Evolutionary conservation across 64 coral and sea anemone species (phyloP).

Genomic region (Pocillopora verrucosa): DNA sequence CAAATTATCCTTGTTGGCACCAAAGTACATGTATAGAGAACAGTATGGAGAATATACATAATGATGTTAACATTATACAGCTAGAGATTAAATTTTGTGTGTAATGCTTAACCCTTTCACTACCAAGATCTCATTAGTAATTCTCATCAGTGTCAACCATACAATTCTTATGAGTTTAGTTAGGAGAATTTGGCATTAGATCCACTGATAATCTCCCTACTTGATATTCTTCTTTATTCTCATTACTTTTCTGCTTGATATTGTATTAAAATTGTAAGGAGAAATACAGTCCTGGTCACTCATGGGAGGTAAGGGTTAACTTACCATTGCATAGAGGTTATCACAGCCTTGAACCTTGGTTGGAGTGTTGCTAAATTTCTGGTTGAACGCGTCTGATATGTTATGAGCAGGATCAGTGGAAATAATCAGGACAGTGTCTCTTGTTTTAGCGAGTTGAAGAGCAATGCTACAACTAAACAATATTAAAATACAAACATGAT

Average conservation of each 20-base stretch:
- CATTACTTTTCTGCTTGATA: too few relatives aligned
- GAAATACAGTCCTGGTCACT: too few relatives aligned
- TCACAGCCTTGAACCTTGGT: slow-evolving; percentile 69
- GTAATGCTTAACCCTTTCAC: too few relatives aligned
- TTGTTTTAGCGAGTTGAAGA: slow-evolving; percentile 77
- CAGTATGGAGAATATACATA: too few relatives aligned
- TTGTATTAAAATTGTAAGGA: too few relatives aligned
- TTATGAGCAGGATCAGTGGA: slow-evolving; percentile 99
- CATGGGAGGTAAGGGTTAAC: background rate
- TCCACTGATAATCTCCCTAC: too few relatives aligned
- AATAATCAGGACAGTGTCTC: slow-evolving; percentile 90
- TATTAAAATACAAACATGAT: background rate
- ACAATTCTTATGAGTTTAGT: too few relatives aligned
- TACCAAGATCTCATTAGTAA: too few relatives aligned
- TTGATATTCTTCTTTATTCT: too few relatives aligned
- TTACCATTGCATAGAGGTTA: slow-evolving; percentile 95
- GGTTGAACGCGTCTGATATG: slow-evolving; percentile 99
- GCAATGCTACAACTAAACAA: slow-evolving; percentile 88
- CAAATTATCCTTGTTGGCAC: background rate
- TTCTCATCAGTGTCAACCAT: too few relatives aligned
- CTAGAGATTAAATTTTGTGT: too few relatives aligned
- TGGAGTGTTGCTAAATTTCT: slow-evolving; percentile 98
- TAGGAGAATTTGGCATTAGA: background rate
- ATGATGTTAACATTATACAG: too few relatives aligned
- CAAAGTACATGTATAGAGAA: background rate